phyloP scores from a whole-genome alignment of 2,113 vertebrate species.

The Xiphorhynchus elegans region DNA sequence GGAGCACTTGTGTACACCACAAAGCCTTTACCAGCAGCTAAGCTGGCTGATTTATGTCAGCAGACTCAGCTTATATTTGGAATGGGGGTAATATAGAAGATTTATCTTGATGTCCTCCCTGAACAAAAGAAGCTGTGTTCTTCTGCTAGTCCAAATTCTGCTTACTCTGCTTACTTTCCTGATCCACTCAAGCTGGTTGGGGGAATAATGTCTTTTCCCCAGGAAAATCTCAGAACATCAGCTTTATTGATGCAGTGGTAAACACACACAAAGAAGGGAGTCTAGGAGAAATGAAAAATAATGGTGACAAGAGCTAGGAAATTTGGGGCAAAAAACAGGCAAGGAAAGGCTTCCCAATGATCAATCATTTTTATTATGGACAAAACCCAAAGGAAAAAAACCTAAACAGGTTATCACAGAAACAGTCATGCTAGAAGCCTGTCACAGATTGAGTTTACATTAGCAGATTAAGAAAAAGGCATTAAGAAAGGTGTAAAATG shows the following conservation, averaged over 20 bases:
- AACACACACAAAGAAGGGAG: neutral
- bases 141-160: neutral
- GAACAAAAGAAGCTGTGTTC: neutral
- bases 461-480: neutral
- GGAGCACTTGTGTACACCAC: neutral
- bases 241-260: neutral
- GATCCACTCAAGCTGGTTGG: neutral
- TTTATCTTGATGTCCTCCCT: slow-evolving; percentile 13
- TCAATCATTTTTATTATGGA: slow-evolving; percentile 3
- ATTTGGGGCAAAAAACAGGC: neutral
- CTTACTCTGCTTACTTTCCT: neutral
- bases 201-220: neutral
- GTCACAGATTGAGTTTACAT: neutral
- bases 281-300: neutral
- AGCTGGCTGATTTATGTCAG: slow-evolving; percentile 15
- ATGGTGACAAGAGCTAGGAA: neutral
- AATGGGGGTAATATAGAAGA: neutral
- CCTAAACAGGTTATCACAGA: neutral
- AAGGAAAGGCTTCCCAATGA: neutral
- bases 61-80: neutral
- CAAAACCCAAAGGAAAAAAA: slow-evolving; percentile 8
- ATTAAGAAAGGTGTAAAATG: neutral
- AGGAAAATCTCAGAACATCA: neutral
- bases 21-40: neutral
- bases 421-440: slow-evolving; percentile 25